These are phyloP conservation scores for Brassicogethes aeneus DNA, from an alignment of 2,888 invertebrate species.

Conservation along the genomic window DNA sequence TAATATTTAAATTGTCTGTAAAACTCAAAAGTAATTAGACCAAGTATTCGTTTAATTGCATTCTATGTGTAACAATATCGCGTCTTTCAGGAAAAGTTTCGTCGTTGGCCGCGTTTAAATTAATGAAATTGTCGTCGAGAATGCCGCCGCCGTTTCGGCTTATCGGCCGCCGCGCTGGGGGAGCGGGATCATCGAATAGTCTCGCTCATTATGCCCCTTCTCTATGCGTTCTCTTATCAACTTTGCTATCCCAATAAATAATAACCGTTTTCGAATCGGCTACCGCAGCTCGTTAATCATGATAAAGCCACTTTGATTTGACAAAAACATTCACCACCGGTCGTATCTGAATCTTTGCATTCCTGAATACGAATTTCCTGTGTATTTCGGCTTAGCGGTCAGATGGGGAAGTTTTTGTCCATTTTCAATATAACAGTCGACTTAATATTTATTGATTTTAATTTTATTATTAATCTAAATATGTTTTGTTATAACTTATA, in stretches of 20 bases:
- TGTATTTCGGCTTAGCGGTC: not conserved
- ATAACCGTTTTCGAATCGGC: conserved; percentile 15
- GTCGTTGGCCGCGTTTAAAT: conserved; percentile 35
- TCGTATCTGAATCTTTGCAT: not conserved
- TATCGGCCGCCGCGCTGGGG: conserved; percentile 34
- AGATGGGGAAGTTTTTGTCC: not conserved
- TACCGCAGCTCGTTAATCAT: not conserved
- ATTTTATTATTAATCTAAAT: not conserved
- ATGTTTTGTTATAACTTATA: too few species aligned
- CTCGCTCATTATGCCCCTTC: conserved; percentile 27
- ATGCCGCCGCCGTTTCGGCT: conserved; percentile 29
- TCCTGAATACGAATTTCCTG: not conserved
- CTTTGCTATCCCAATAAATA: conserved; percentile 23
- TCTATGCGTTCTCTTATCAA: conserved; percentile 23
- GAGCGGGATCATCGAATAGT: conserved; percentile 30
- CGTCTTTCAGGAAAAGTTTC: conserved; percentile 31
- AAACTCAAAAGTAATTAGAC: conserved; percentile 40
- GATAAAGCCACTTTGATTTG: not conserved
- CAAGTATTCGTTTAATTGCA: conserved; percentile 40
- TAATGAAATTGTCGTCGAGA: conserved; percentile 40
- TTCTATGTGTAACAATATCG: conserved; percentile 33
- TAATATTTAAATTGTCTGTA: conserved; percentile 35
- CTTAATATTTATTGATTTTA: not conserved
- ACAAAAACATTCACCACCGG: not conserved
- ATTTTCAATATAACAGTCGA: not conserved